A percentile compares a stretch with the other conserved stretches of the same genome.
These are phyloP conservation scores for Danaus chrysippus DNA, from an alignment of 2,888 invertebrate genomes.

Conservation along the genomic window DNA sequence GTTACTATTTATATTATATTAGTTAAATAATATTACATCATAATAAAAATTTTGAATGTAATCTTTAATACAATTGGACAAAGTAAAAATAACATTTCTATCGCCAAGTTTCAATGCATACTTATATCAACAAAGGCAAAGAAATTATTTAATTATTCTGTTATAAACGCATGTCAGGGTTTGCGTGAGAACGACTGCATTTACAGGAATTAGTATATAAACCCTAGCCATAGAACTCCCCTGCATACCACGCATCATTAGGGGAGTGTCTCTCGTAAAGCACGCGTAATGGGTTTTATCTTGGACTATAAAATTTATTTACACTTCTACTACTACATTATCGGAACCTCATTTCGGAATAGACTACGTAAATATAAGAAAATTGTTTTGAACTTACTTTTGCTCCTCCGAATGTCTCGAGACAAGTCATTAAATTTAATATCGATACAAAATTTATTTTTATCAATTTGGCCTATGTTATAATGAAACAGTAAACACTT, in stretches of 20 bases:
- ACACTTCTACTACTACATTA: constrained; percentile 59
- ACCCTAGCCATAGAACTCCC: constrained; percentile 37
- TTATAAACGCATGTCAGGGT: constrained; percentile 7
- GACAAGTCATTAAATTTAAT: no score
- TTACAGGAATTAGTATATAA: constrained; percentile 26
- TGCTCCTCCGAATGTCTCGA: no score
- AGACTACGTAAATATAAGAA: constrained; percentile 38
- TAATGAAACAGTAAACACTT: no score
- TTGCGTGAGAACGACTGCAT: constrained; percentile 30
- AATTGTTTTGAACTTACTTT: neutral
- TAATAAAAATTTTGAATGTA: no score
- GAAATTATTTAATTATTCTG: constrained; percentile 1
- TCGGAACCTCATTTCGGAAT: constrained; percentile 53
- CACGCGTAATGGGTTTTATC: constrained; percentile 71
- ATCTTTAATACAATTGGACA: no score
- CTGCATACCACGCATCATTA: constrained; percentile 64
- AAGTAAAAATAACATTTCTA: no score
- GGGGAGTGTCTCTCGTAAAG: constrained; percentile 71
- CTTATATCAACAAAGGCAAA: neutral
- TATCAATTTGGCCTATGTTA: no score
- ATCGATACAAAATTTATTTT: no score
- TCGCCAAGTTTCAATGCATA: neutral
- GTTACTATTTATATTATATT: no score
- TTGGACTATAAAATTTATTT: constrained; percentile 72
- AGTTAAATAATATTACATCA: no score